Conservation (phyloP, 2,797 vertebrate genomes). For the Trematomus bernacchii region DNA sequence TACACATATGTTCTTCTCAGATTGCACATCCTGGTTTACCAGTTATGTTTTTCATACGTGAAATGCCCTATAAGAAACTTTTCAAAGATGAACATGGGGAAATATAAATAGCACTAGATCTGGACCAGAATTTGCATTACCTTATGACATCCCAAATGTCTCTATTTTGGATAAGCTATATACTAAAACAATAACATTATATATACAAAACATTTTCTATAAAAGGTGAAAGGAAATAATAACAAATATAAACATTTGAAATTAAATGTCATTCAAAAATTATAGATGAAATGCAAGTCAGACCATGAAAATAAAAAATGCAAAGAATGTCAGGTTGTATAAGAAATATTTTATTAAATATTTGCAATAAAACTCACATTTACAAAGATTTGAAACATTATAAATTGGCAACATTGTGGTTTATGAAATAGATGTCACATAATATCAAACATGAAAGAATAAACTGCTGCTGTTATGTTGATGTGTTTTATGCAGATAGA, state of each 20-base stretch:
- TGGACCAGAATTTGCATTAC: background rate
- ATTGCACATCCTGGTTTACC: too few species aligned
- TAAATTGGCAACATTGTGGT: background rate
- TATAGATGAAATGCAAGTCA: background rate
- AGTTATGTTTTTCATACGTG: too few species aligned
- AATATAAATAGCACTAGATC: background rate
- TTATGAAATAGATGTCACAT: background rate
- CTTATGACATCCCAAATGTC: background rate
- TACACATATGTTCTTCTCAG: too few species aligned
- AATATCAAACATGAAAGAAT: background rate
- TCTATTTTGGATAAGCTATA: background rate
- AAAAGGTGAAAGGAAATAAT: background rate
- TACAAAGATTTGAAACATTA: slow-evolving; percentile 28
- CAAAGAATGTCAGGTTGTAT: background rate
- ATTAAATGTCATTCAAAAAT: background rate
- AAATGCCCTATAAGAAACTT: background rate
- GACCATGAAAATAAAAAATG: background rate
- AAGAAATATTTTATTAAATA: slow-evolving; percentile 71
- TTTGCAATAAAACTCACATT: slow-evolving; percentile 63
- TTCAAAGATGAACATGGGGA: background rate
- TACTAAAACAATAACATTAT: too few species aligned
- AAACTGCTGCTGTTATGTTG: background rate
- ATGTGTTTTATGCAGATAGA: slow-evolving; percentile 8
- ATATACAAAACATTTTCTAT: too few species aligned
- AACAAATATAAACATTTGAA: background rate